Conservation (phyloP, 2,888 invertebrate species). For the Amphiduros pacificus region DNA sequence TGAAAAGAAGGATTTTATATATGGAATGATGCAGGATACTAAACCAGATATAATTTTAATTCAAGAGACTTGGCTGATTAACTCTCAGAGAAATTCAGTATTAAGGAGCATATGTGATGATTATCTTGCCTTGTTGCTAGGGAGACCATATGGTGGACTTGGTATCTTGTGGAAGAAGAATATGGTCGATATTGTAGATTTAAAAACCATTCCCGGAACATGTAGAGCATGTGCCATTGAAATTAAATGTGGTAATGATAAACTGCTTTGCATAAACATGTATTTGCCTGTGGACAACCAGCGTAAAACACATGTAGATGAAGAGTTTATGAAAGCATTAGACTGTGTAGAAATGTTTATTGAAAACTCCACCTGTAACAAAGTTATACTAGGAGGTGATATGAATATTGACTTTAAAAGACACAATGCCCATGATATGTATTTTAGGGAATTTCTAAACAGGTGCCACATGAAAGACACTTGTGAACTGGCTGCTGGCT, state of each 20-base stretch:
- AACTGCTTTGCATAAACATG: neutral
- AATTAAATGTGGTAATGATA: neutral
- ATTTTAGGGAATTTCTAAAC: neutral
- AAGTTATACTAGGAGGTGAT: neutral
- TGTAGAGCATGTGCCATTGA: neutral
- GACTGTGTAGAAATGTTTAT: neutral
- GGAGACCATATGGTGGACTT: neutral
- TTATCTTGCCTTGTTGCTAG: neutral
- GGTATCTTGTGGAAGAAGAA: neutral
- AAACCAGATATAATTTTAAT: neutral
- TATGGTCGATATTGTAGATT: neutral
- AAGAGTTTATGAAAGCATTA: neutral
- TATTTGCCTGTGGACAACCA: neutral
- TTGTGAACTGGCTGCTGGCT: neutral
- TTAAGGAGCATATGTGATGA: neutral
- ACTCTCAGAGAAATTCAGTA: neutral
- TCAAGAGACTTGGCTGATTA: neutral
- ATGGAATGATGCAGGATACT: neutral
- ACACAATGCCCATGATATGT: neutral
- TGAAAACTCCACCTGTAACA: neutral
- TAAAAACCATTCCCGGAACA: neutral
- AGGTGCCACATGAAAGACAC: neutral
- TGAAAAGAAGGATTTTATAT: neutral
- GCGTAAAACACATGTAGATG: neutral
- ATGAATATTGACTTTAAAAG: neutral